A percentile compares a stretch with the other conserved stretches of the same genome.
Evolutionary conservation across 53 echinoderm and acorn worm species (phyloP).

Genomic region (Hippasteria phrygiana): DNA sequence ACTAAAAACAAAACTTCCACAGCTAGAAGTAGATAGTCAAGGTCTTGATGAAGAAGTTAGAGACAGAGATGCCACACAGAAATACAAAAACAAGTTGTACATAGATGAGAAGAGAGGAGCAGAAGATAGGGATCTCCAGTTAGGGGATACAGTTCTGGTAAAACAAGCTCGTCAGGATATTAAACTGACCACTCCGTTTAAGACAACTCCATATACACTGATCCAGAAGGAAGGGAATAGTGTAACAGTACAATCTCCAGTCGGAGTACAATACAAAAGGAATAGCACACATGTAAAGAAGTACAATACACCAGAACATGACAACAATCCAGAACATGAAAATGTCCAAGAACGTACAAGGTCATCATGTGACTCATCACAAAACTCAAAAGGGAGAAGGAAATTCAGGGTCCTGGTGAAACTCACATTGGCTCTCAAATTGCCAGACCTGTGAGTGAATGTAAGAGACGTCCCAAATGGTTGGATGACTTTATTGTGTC

Average conservation of each 20-base stretch:
- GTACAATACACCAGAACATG: slow-evolving; percentile 47
- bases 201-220: slow-evolving; percentile 56
- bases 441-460: slow-evolving; percentile 12
- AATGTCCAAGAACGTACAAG: neutral
- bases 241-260: slow-evolving; percentile 62
- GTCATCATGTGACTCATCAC: neutral
- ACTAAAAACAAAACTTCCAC: slow-evolving; percentile 62
- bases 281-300: slow-evolving; percentile 69
- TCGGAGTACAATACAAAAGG: slow-evolving; percentile 63
- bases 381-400: neutral
- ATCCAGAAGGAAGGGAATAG: slow-evolving; percentile 63
- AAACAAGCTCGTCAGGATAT: slow-evolving; percentile 55
- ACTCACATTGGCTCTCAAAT: slow-evolving; percentile 16
- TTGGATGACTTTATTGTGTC: slow-evolving; percentile 7
- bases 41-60: slow-evolving; percentile 36
- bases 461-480: slow-evolving; percentile 27
- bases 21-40: slow-evolving; percentile 6
- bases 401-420: slow-evolving; percentile 2
- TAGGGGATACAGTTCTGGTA: slow-evolving; percentile 64
- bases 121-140: slow-evolving; percentile 12
- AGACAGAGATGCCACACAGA: slow-evolving; percentile 50
- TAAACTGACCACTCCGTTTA: slow-evolving; percentile 65
- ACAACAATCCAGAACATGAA: slow-evolving; percentile 17
- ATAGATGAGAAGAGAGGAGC: slow-evolving; percentile 61
- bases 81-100: slow-evolving; percentile 69